Evolutionary conservation across 2,113 vertebrate genomes (phyloP).

Genomic region (Hymenochirus boettgeri): DNA sequence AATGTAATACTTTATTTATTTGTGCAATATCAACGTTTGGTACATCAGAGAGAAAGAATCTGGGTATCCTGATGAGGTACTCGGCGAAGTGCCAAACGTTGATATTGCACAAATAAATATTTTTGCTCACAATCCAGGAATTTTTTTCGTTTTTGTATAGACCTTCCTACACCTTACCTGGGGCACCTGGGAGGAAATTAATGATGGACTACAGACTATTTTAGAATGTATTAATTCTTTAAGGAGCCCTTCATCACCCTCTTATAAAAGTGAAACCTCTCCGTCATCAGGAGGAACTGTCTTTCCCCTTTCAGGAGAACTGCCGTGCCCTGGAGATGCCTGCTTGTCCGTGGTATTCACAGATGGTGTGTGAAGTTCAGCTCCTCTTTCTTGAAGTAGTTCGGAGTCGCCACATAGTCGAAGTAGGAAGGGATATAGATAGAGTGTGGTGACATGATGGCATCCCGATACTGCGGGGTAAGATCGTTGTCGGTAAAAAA

Average conservation of each 20-base stretch:
- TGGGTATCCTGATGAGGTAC: no score
- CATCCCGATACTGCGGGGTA: constrained; percentile 88
- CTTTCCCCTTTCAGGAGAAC: constrained; percentile 79
- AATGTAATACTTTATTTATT: no score
- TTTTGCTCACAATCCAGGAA: no score
- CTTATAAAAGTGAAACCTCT: constrained; percentile 97
- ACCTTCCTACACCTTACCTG: no score
- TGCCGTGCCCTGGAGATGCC: constrained; percentile 78
- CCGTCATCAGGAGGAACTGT: constrained; percentile 86
- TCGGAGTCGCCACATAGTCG: constrained; percentile 88
- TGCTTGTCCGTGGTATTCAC: constrained; percentile 79
- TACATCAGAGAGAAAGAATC: no score
- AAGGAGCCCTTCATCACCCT: constrained; percentile 55
- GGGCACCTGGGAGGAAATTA: no score
- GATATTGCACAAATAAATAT: no score
- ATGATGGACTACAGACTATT: no score
- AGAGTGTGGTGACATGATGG: constrained; percentile 91
- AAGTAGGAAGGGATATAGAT: constrained; percentile 91
- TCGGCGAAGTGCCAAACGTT: no score
- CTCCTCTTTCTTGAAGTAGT: constrained; percentile 88
- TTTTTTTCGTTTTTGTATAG: no score
- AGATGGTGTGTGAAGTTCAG: constrained; percentile 76
- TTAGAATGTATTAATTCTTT: no score
- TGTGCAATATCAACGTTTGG: no score
- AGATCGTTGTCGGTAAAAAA: constrained; percentile 85